Conservation (phyloP, 2,888 invertebrate species). For the Bibio marci region DNA sequence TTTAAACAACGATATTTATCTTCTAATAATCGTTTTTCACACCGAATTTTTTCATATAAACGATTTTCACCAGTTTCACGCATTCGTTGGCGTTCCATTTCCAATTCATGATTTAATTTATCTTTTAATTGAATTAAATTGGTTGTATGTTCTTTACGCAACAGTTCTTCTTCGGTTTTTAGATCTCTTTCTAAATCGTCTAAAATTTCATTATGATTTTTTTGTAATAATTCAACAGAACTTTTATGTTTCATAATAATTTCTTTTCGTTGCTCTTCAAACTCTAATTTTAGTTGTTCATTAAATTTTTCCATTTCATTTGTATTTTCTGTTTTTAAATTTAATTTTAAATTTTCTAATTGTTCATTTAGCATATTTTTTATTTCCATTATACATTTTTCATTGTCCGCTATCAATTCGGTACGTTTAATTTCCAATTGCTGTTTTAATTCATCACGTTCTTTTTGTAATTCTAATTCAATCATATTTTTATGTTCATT, state of each 20-base stretch:
- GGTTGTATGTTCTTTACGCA: slow-evolving; percentile 49
- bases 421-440: slow-evolving; percentile 18
- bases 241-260: slow-evolving; percentile 35
- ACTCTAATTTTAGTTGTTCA: slow-evolving; percentile 26
- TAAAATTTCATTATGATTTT: slow-evolving; percentile 25
- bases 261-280: slow-evolving; percentile 32
- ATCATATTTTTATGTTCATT: slow-evolving; percentile 11
- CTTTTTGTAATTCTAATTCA: slow-evolving; percentile 18
- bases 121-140: slow-evolving; percentile 45
- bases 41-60: slow-evolving; percentile 44
- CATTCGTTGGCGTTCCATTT: slow-evolving; percentile 29
- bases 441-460: slow-evolving; percentile 10
- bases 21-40: slow-evolving; percentile 51
- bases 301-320: slow-evolving; percentile 18
- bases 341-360: slow-evolving; percentile 15
- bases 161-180: slow-evolving; percentile 42
- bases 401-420: slow-evolving; percentile 30
- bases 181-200: slow-evolving; percentile 26
- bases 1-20: slow-evolving; percentile 67
- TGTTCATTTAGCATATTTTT: slow-evolving; percentile 33
- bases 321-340: slow-evolving; percentile 19
- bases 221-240: slow-evolving; percentile 24
- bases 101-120: slow-evolving; percentile 39
- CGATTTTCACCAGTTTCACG: slow-evolving; percentile 30
- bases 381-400: slow-evolving; percentile 29